Conservation (phyloP, 1,140 invertebrate species). For the Trichonephila clavipes region DNA sequence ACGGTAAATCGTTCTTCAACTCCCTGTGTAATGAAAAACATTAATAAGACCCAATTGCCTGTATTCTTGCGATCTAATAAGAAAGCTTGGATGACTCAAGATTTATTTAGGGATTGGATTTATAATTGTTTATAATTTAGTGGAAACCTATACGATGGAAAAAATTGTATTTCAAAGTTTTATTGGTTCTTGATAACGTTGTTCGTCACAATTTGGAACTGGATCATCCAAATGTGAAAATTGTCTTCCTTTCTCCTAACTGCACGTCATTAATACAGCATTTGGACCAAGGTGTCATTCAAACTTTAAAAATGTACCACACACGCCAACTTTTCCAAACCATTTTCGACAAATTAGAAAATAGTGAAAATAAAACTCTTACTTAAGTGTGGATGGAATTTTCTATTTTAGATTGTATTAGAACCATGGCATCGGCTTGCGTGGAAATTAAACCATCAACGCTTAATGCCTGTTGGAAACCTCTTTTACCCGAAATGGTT, state of each 20-base stretch:
- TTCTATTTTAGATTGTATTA: not conserved
- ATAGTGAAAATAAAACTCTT: conserved; percentile 2
- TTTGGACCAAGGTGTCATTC: conserved; percentile 77
- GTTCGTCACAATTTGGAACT: conserved; percentile 69
- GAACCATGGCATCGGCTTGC: not conserved
- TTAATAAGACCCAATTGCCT: conserved; percentile 79
- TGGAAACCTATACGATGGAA: conserved; percentile 66
- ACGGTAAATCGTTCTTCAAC: conserved; percentile 80
- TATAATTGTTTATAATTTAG: conserved; percentile 60
- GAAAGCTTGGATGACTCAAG: conserved; percentile 81
- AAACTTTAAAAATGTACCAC: conserved; percentile 77
- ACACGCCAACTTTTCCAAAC: conserved; percentile 61
- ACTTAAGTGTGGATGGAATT: not conserved
- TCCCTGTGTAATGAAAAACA: conserved; percentile 80
- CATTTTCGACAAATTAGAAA: conserved; percentile 16
- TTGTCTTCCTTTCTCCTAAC: conserved; percentile 75
- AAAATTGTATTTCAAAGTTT: conserved; percentile 76
- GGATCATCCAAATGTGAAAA: conserved; percentile 73
- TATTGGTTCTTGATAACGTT: conserved; percentile 77
- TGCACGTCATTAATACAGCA: conserved; percentile 77
- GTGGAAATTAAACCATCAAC: too few relatives aligned
- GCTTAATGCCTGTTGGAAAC: too few relatives aligned
- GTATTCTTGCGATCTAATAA: conserved; percentile 81
- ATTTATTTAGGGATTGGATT: conserved; percentile 81
- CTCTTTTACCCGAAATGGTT: too few relatives aligned